Evolutionary conservation across 2,888 invertebrate genomes (phyloP), one percentile per base, ranked within the genome.

Genomic region (Mactromeris polynyma): DNA sequence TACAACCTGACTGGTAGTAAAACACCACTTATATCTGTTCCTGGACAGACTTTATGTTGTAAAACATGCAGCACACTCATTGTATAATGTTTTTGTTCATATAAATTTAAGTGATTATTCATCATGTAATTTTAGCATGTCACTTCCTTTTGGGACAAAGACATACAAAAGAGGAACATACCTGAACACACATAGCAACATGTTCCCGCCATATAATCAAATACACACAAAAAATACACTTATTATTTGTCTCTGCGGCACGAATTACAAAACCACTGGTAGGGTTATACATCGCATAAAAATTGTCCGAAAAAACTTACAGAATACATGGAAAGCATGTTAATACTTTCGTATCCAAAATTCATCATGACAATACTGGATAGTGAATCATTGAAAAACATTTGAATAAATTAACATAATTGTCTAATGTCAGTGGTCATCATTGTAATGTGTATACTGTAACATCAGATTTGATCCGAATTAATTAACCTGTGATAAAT

Each of bases 361-460:
- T 33, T 33, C 73, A 73, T 33, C 33, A 33, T 19, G 19, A 73
- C 33, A 33, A 36, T 33, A 73, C 31, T 19, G 26, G 73, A 73
- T 9, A 17, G 33, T 73, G 36, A 36, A 36, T 36, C 73, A 73
- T 73, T 73, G 73, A 64, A 64, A 46, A 64, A 64, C 26, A 64
- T 73, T 73, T 73, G 33, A 17, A 73, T 73, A 36, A 73, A 73
- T 73, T 73, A 73, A 73, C 73, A 73, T 73, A 73, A 73, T 73
- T 36, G 36, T 73, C 36, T 73, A 73, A 73, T 73, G 73, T 73
- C 73, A 73, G 14, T 73, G 73, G 73, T 73, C 73, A 73, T 36
- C 19, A 19, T 19, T 73, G 2, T 73, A 9, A 6, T 73, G 73
- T 33, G 9, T 58, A 11, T 33, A 17, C 2, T 73, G 73, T 73